Conservation (phyloP, 2,797 vertebrate genomes). For the Argya squamiceps region DNA sequence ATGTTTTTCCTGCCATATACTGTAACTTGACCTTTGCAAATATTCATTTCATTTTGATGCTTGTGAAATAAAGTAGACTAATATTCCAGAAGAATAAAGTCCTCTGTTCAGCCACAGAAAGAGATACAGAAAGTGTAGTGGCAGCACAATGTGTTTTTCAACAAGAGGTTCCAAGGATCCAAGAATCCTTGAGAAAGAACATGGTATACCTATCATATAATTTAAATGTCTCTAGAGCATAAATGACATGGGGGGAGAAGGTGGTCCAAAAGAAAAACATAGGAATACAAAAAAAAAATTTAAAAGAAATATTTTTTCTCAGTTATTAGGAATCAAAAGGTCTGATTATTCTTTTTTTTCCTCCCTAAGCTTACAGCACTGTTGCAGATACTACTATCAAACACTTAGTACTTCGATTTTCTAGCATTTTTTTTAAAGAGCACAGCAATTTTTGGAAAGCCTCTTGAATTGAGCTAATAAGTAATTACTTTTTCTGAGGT, state of each 20-base stretch:
- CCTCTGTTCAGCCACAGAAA: not conserved
- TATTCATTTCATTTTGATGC: constrained; percentile 6
- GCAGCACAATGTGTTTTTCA: not conserved
- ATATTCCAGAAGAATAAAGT: constrained; percentile 25
- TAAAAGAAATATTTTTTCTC: not conserved
- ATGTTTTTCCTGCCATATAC: constrained; percentile 38
- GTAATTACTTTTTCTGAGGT: not conserved
- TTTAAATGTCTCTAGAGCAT: not conserved
- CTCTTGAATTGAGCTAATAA: not conserved
- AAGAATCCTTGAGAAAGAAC: not conserved
- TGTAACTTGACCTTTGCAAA: constrained; percentile 48
- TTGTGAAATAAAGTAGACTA: constrained; percentile 8
- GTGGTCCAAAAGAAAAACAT: not conserved
- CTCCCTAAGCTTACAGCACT: not conserved
- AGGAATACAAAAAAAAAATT: not conserved
- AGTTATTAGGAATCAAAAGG: not conserved
- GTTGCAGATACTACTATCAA: not conserved
- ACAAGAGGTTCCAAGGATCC: not conserved
- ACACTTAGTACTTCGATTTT: not conserved
- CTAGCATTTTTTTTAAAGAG: not conserved
- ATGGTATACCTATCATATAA: not conserved
- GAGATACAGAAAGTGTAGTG: not conserved
- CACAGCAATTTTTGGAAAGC: not conserved
- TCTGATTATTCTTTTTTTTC: not conserved
- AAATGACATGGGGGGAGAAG: not conserved